Conservation (phyloP, 1,140 invertebrate species). For the Achroia grisella region DNA sequence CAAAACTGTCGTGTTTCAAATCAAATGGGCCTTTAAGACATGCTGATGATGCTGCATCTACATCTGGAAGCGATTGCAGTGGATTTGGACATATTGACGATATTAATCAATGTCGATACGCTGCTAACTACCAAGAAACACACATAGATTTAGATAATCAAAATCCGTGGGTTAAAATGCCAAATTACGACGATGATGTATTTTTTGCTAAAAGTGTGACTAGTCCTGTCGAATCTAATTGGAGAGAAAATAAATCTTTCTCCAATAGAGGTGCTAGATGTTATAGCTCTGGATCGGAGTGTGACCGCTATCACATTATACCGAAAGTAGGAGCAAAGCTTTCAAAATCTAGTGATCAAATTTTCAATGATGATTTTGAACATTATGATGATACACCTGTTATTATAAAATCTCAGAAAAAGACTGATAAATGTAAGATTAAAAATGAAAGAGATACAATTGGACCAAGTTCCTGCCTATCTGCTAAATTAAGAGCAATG, state of each 20-base stretch:
- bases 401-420: slow-evolving; percentile 47
- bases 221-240: slow-evolving; percentile 47
- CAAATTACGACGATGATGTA: slow-evolving; percentile 64
- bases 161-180: slow-evolving; percentile 69
- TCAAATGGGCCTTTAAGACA: slow-evolving; percentile 65
- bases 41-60: slow-evolving; percentile 66
- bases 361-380: slow-evolving; percentile 69
- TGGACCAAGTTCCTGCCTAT: slow-evolving; percentile 76
- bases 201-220: slow-evolving; percentile 52
- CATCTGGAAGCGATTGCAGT: slow-evolving; percentile 71
- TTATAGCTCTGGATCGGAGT: slow-evolving; percentile 70
- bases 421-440: slow-evolving; percentile 68
- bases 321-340: slow-evolving; percentile 60
- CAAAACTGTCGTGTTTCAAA: slow-evolving; percentile 80
- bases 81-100: slow-evolving; percentile 72
- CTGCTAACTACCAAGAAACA: slow-evolving; percentile 44
- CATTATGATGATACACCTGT: slow-evolving; percentile 34
- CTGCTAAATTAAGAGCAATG: slow-evolving; percentile 81
- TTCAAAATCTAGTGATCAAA: slow-evolving; percentile 73
- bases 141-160: slow-evolving; percentile 68
- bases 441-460: slow-evolving; percentile 69
- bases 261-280: slow-evolving; percentile 61
- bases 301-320: slow-evolving; percentile 59
- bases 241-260: slow-evolving; percentile 57
- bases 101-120: slow-evolving; percentile 57